Evolutionary conservation across 2,888 invertebrate genomes (phyloP).

Genomic region (Chrysina gloriosa): DNA sequence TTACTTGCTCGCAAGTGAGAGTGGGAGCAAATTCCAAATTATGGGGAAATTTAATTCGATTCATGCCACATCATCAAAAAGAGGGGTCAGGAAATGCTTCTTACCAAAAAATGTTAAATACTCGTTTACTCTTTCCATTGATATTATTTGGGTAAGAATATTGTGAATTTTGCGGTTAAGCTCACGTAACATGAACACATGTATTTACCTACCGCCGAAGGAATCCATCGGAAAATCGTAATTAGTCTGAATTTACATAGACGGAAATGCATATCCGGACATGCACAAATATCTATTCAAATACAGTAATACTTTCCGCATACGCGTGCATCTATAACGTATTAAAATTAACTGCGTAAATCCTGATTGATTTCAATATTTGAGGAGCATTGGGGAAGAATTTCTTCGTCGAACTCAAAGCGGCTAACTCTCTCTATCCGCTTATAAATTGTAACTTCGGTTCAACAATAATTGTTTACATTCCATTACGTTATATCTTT

Average conservation of each 20-base stretch:
- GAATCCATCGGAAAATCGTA: slow-evolving; percentile 9
- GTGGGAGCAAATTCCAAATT: too few relatives aligned
- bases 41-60: too few relatives aligned
- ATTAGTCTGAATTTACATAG: slow-evolving; percentile 1
- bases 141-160: too few relatives aligned
- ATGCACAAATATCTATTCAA: background rate
- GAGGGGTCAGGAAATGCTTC: too few relatives aligned
- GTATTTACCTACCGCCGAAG: slow-evolving; percentile 6
- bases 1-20: too few relatives aligned
- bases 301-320: background rate
- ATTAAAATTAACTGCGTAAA: slow-evolving; percentile 30
- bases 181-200: too few relatives aligned
- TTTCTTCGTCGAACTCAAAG: slow-evolving; percentile 36
- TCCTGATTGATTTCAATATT: slow-evolving; percentile 38
- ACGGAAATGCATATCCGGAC: slow-evolving; percentile 9
- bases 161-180: too few relatives aligned
- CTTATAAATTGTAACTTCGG: slow-evolving; percentile 39
- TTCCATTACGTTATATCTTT: slow-evolving; percentile 58
- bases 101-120: too few relatives aligned
- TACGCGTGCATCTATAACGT: background rate
- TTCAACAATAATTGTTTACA: slow-evolving; percentile 55
- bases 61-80: too few relatives aligned
- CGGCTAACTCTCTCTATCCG: slow-evolving; percentile 19
- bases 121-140: too few relatives aligned
- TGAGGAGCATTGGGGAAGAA: slow-evolving; percentile 33